Evolutionary conservation across 2,113 vertebrate genomes (phyloP), one percentile per base, ranked within the genome.

Genomic region (Rhodinocichla rosea): DNA sequence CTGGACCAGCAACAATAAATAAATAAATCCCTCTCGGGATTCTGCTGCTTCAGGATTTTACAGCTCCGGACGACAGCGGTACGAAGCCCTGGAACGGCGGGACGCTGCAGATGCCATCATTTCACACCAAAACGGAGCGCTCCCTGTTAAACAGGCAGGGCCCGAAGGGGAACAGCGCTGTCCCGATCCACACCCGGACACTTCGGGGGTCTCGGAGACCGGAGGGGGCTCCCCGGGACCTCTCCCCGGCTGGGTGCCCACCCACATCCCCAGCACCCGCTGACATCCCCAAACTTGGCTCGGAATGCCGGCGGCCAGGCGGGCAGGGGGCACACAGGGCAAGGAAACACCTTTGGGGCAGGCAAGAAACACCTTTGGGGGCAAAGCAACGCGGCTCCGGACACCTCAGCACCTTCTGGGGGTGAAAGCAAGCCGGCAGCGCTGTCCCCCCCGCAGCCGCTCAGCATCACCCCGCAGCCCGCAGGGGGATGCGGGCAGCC

Each of bases 11-110:
- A 7, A 40, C 16, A n/a, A 49, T 39, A 74, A 39, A 67, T 63
- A 67, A 42, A 67, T 65, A 53, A 94, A 90, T 77, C 28, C 47
- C 35, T 62, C 44, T 15, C 2, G 53, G 70, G 77, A 79, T 94
- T 95, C 45, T 44, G 80, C 89, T 83, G 86, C 77, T 76, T 93
- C 56, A 30, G 92, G 91, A 37, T 94, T 89, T 86, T 40, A n/a
- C 3, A 13, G 62, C 5, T 2, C 39, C 8, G 30, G 82, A 82
- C 28, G 33, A 27, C 3, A 35, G 37, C 13, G 4, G 37, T 27
- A 62, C 1, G 32, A 37, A 87, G 53, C 88, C 57, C 77, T 2
- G 56, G 69, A 13, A 42, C 30, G 2, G 8, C 1, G 30, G 86
- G 92, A 83, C 65, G 13, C 37, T 30, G 91, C 65, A 16, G 89